Conservation (phyloP, 1,140 invertebrate species). For the Drosophila arawakana region DNA sequence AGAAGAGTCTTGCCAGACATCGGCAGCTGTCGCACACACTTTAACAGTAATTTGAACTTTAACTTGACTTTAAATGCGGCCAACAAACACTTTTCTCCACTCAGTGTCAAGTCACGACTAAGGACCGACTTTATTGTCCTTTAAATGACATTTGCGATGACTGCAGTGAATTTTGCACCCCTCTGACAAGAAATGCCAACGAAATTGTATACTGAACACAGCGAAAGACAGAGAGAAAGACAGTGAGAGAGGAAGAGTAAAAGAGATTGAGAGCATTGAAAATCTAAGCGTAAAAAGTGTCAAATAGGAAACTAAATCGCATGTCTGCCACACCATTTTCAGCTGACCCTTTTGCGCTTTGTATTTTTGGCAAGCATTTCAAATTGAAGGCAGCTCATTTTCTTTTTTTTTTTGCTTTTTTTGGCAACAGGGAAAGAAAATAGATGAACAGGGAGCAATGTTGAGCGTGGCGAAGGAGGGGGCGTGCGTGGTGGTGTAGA, state of each 20-base stretch:
- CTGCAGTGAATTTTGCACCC: conserved; percentile 56
- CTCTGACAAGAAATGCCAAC: neutral
- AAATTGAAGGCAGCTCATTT: conserved; percentile 40
- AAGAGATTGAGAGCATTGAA: neutral
- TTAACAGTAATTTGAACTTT: conserved; percentile 77
- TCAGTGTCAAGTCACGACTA: conserved; percentile 8
- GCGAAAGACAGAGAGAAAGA: too few species aligned
- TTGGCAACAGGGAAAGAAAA: neutral
- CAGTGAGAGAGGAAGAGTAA: too few species aligned
- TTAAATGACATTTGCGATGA: conserved; percentile 77
- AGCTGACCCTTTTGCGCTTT: conserved; percentile 46
- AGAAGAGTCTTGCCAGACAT: conserved; percentile 1
- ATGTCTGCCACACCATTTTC: conserved; percentile 53
- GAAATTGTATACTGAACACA: conserved; percentile 10
- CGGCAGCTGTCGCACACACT: conserved; percentile 63
- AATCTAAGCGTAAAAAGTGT: conserved; percentile 67
- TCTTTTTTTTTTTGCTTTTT: conserved; percentile 21
- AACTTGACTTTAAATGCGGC: conserved; percentile 77
- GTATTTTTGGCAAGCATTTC: conserved; percentile 31
- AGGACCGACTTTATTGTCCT: conserved; percentile 73
- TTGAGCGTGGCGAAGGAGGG: neutral
- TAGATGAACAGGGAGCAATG: neutral
- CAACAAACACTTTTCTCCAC: neutral
- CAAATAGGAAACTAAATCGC: conserved; percentile 83
- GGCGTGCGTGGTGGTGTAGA: neutral